Percentiles rank a stretch among this genome's conserved stretches.
These are phyloP conservation scores for Drosophila mimetica DNA, from an alignment of 2,888 invertebrate species.

Conservation along the genomic window DNA sequence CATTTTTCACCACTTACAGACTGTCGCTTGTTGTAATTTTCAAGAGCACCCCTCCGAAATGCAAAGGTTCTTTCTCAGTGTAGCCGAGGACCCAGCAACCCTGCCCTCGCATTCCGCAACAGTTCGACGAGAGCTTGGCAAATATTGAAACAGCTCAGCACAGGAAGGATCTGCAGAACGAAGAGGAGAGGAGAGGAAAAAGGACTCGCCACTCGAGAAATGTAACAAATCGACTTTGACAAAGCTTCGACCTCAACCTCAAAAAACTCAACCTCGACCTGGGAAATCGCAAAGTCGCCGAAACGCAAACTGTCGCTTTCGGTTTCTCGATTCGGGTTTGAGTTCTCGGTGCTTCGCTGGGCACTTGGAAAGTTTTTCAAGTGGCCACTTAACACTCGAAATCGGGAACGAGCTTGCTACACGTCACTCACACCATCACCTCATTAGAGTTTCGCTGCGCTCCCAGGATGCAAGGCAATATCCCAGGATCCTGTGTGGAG, in stretches of 20 bases:
- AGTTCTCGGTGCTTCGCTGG: slow-evolving; percentile 41
- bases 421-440: slow-evolving; percentile 45
- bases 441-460: slow-evolving; percentile 54
- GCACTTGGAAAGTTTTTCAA: slow-evolving; percentile 39
- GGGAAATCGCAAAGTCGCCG: slow-evolving; percentile 51
- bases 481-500: slow-evolving; percentile 28
- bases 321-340: slow-evolving; percentile 41
- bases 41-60: neutral
- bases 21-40: neutral
- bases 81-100: slow-evolving; percentile 39
- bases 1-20: neutral
- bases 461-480: slow-evolving; percentile 72
- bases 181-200: slow-evolving; percentile 16
- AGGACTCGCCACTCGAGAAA: slow-evolving; percentile 65
- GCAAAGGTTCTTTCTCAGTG: slow-evolving; percentile 10
- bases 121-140: slow-evolving; percentile 65
- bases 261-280: slow-evolving; percentile 47
- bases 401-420: slow-evolving; percentile 36
- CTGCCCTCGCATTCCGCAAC: slow-evolving; percentile 66
- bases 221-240: slow-evolving; percentile 83
- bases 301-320: slow-evolving; percentile 34
- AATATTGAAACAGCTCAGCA: slow-evolving; percentile 52
- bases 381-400: slow-evolving; percentile 71
- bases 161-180: neutral
- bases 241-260: slow-evolving; percentile 56